Evolutionary conservation across 1,140 invertebrate genomes (phyloP), one percentile per base, ranked within the genome.

Genomic region (Eurosta solidaginis): DNA sequence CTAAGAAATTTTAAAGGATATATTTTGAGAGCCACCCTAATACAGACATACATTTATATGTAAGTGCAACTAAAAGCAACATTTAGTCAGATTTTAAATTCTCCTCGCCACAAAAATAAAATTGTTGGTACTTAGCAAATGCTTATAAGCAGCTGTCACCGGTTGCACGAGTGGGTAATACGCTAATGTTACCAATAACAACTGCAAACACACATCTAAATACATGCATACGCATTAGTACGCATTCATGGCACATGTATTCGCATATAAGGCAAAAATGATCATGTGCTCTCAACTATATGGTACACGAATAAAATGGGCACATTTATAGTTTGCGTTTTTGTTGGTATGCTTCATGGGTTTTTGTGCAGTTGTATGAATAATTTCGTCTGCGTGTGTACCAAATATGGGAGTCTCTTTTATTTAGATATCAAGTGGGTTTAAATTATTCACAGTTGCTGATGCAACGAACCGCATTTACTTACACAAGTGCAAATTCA

Each of bases 101-200:
- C n/a, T n/a, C n/a, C n/a, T n/a, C n/a, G n/a, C n/a, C n/a, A n/a
- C n/a, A n/a, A n/a, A n/a, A n/a, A n/a, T n/a, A n/a, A 68, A 68
- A 68, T 68, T 20, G 59, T 42, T 68, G 59, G 59, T 68, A 68
- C 59, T 68, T 68, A 68, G 59, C 59, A 68, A 68, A 68, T 42
- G 59, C 59, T 68, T 42, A 68, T 40, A n/a, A 20, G 59, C 59
- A 68, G 59, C 59, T 68, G 59, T 68, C 33, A 68, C 59, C 29
- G 59, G n/a, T 40, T 29, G 33, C 33, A 68, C 3, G 59, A 68
- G 59, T 68, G 59, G 59, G 59, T 68, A 68, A 68, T 68, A 22
- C 59, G 33, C 33, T 40, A 68, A 68, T 68, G 59, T 68, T 68
- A 9, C 29, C 40, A 33, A 40, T 33, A 68, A 68, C 59, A 6